A percentile compares a stretch with the other conserved stretches of the same genome.
Evolutionary conservation across 2,113 vertebrate species (phyloP).

Genomic region (Orthonyx spaldingii): DNA sequence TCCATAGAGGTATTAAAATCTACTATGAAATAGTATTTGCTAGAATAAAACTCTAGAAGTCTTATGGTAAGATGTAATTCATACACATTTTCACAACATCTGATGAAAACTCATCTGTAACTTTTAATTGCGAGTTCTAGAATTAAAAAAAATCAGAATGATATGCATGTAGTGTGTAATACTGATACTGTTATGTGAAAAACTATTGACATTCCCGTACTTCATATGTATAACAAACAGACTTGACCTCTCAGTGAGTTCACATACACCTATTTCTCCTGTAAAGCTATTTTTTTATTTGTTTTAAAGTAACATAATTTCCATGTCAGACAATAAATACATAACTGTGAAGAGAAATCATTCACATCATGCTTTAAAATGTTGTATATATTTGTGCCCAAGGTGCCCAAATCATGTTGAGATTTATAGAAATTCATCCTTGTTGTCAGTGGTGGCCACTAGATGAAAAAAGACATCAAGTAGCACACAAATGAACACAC

Average conservation of each 20-base stretch:
- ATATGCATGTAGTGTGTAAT: not conserved
- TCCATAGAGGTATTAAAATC: not conserved
- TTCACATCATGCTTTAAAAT: not conserved
- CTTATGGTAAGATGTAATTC: not conserved
- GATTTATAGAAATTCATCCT: not conserved
- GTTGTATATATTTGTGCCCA: not conserved
- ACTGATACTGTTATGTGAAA: not conserved
- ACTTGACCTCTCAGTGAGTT: not conserved
- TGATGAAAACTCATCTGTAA: not conserved
- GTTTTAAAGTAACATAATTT: not conserved
- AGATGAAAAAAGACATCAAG: not conserved
- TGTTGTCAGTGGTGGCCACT: not conserved
- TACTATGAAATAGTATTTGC: not conserved
- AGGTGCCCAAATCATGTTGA: not conserved
- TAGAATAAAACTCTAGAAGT: not conserved
- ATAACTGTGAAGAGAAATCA: not conserved
- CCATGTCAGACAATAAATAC: not conserved
- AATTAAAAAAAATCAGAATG: not conserved
- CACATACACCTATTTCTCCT: not conserved
- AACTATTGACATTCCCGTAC: not conserved
- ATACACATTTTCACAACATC: not conserved
- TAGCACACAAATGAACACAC: not conserved
- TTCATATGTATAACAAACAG: not conserved
- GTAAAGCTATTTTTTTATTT: not conserved
- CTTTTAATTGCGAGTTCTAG: not conserved